These are phyloP conservation scores for Gavialis gangeticus DNA, from an alignment of 2,113 vertebrate genomes.

Conservation along the genomic window DNA sequence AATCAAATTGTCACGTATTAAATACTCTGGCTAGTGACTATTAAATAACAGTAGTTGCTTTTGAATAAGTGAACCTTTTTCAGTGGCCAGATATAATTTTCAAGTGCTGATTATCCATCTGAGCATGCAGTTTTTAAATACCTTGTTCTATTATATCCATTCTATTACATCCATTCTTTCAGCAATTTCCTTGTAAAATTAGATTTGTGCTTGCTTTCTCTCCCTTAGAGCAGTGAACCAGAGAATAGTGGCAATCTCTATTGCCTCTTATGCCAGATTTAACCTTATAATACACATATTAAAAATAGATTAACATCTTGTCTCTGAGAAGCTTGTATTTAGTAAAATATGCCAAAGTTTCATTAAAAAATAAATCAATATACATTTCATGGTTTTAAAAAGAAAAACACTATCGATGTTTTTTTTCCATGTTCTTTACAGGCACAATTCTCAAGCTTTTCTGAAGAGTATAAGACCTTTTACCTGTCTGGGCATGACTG, in stretches of 20 bases:
- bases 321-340: slow-evolving; percentile 68
- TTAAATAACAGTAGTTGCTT: slow-evolving; percentile 68
- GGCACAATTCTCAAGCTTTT: slow-evolving; percentile 14
- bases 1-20: slow-evolving; percentile 63
- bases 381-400: slow-evolving; percentile 48
- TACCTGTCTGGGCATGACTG: not conserved
- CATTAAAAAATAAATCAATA: slow-evolving; percentile 70
- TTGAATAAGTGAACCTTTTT: slow-evolving; percentile 68
- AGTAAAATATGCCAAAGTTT: slow-evolving; percentile 59
- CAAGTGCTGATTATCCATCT: slow-evolving; percentile 76
- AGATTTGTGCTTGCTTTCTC: slow-evolving; percentile 75
- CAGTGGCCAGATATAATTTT: slow-evolving; percentile 73
- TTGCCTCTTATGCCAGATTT: slow-evolving; percentile 77
- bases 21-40: slow-evolving; percentile 67
- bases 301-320: slow-evolving; percentile 79
- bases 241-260: slow-evolving; percentile 66
- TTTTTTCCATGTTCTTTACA: slow-evolving; percentile 5
- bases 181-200: slow-evolving; percentile 83
- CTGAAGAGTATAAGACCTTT: not conserved
- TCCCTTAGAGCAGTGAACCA: slow-evolving; percentile 74
- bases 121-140: slow-evolving; percentile 82
- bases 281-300: slow-evolving; percentile 75
- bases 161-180: slow-evolving; percentile 77
- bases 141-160: slow-evolving; percentile 76
- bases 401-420: not conserved